A percentile compares a stretch with the other conserved stretches of the same genome.
phyloP scores from a whole-genome alignment of 2,113 vertebrate species.

The Eonycteris spelaea region DNA sequence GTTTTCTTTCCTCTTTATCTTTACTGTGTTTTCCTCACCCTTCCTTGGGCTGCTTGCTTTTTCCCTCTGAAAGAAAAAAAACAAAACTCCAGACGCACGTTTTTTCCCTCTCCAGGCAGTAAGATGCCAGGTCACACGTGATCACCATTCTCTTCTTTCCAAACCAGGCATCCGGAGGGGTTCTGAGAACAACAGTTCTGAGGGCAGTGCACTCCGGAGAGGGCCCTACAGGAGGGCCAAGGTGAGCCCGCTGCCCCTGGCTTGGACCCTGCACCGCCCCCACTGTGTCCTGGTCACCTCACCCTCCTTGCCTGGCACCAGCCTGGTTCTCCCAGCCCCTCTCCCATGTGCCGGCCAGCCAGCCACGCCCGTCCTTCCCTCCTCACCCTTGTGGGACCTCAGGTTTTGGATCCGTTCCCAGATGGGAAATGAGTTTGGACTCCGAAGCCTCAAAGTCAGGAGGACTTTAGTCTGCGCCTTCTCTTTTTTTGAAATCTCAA shows the following conservation, averaged over 20 bases:
- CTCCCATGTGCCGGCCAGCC: accelerated
- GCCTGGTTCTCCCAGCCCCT: neutral
- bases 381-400: neutral
- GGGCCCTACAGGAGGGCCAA: slow-evolving; percentile 87
- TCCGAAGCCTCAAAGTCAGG: no score
- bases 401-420: neutral
- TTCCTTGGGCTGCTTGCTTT: neutral
- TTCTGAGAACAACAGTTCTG: slow-evolving; percentile 78
- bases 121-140: accelerated
- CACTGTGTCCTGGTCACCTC: neutral
- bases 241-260: slow-evolving; percentile 62
- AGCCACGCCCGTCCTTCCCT: neutral
- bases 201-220: slow-evolving; percentile 75
- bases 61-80: neutral
- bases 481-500: accelerated
- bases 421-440: accelerated
- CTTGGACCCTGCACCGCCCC: accelerated
- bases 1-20: accelerated
- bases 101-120: no score
- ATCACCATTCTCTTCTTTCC: neutral
- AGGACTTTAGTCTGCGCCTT: accelerated
- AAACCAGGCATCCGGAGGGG: slow-evolving; percentile 81
- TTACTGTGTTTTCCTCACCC: neutral
- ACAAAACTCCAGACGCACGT: accelerated
- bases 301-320: no score